phyloP scores from a whole-genome alignment of 2,888 invertebrate genomes.

The Cataglyphis altisquamis region DNA sequence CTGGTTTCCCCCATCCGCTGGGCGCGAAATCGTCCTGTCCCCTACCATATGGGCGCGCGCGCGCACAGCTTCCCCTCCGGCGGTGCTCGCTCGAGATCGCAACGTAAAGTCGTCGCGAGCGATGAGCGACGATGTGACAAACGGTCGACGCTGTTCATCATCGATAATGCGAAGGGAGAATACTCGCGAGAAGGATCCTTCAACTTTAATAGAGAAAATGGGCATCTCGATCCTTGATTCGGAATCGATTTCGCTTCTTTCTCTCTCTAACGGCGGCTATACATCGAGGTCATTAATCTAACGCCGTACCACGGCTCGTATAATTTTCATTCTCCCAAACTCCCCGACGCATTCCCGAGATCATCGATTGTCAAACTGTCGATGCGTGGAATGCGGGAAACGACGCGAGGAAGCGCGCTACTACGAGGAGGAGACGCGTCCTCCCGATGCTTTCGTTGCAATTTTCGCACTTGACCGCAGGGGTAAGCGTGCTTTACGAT shows the following conservation, averaged over 20 bases:
- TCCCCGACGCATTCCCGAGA: background rate
- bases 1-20: constrained; percentile 65
- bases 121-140: constrained; percentile 64
- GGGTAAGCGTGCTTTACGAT: constrained; percentile 76
- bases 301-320: background rate
- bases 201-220: background rate
- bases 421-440: constrained; percentile 34
- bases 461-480: constrained; percentile 80
- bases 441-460: constrained; percentile 74
- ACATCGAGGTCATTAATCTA: constrained; percentile 30
- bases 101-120: constrained; percentile 69
- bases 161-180: constrained; percentile 56
- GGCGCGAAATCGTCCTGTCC: constrained; percentile 45
- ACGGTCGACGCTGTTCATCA: constrained; percentile 67
- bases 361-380: background rate
- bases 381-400: background rate
- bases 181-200: background rate
- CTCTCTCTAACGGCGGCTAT: background rate
- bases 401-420: constrained; percentile 45
- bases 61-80: constrained; percentile 48
- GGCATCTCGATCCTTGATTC: background rate
- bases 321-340: constrained; percentile 8
- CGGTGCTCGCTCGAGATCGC: constrained; percentile 66
- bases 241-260: background rate
- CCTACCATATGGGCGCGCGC: constrained; percentile 14